These are phyloP conservation scores for Sebastes iracundus DNA, from an alignment of 2,797 vertebrate species.

Conservation along the genomic window DNA sequence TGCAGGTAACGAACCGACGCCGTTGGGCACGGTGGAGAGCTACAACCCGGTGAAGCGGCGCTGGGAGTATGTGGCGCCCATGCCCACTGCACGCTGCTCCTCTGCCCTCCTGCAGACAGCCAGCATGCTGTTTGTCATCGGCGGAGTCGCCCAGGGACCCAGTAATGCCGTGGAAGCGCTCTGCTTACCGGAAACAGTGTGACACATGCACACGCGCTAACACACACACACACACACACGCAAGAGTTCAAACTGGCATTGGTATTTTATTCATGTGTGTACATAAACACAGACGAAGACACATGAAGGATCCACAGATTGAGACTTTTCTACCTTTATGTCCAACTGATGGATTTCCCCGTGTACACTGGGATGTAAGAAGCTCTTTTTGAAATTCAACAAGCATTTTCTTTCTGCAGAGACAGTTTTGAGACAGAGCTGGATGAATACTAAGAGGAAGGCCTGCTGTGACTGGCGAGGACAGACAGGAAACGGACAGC, in stretches of 20 bases:
- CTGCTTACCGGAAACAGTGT: constrained; percentile 89
- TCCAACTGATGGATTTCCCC: constrained; percentile 24
- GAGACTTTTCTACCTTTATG: constrained; percentile 40
- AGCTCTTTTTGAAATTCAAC: constrained; percentile 6
- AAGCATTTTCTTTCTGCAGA: constrained; percentile 37
- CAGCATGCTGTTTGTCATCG: constrained; percentile 90
- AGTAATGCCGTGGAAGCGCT: constrained; percentile 93
- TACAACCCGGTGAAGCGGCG: constrained; percentile 90
- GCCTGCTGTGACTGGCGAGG: constrained; percentile 9
- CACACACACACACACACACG: background rate
- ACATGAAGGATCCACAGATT: constrained; percentile 25
- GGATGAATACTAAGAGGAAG: constrained; percentile 41
- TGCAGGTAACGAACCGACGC: constrained; percentile 93
- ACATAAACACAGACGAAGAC: constrained; percentile 3
- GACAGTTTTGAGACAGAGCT: constrained; percentile 38
- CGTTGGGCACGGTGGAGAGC: constrained; percentile 90
- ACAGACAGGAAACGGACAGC: constrained; percentile 33
- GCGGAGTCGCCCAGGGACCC: constrained; percentile 95
- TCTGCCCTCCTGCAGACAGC: constrained; percentile 86
- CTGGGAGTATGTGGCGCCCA: constrained; percentile 90
- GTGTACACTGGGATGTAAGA: constrained; percentile 6
- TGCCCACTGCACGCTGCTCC: constrained; percentile 94
- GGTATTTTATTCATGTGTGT: constrained; percentile 35
- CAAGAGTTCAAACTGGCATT: background rate
- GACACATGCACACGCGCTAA: constrained; percentile 63